phyloP scores from a whole-genome alignment of 2,888 invertebrate genomes.

The Drosophila subsilvestris region DNA sequence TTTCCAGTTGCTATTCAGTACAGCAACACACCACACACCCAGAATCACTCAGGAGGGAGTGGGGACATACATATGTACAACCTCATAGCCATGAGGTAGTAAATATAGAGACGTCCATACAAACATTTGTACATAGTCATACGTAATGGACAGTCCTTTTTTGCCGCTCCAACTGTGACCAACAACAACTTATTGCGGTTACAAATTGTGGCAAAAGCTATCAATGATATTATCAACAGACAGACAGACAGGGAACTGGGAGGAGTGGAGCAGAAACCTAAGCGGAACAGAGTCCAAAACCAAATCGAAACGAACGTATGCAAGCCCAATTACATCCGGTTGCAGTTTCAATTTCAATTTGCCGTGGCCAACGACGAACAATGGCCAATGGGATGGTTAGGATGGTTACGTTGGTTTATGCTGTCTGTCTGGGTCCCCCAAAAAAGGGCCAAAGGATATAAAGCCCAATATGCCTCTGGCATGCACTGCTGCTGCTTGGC shows the following conservation, averaged over 20 bases:
- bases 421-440: background rate
- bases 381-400: constrained; percentile 9
- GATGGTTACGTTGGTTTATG: background rate
- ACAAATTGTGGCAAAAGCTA: constrained; percentile 78
- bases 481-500: constrained; percentile 48
- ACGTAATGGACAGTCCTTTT: constrained; percentile 29
- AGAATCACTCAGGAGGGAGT: background rate
- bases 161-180: constrained; percentile 47
- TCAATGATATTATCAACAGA: constrained; percentile 75
- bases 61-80: no score
- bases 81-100: background rate
- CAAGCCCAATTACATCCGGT: constrained; percentile 80
- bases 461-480: constrained; percentile 43
- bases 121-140: background rate
- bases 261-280: constrained; percentile 8
- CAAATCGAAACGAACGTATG: constrained; percentile 47
- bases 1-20: constrained; percentile 30
- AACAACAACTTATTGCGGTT: constrained; percentile 77
- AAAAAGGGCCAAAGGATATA: constrained; percentile 46
- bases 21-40: constrained; percentile 6
- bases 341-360: constrained; percentile 81
- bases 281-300: constrained; percentile 11
- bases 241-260: background rate
- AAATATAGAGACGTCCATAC: no score
- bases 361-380: constrained; percentile 45